phyloP scores from a whole-genome alignment of 2,888 invertebrate species.

The Cantharis flavilabris region DNA sequence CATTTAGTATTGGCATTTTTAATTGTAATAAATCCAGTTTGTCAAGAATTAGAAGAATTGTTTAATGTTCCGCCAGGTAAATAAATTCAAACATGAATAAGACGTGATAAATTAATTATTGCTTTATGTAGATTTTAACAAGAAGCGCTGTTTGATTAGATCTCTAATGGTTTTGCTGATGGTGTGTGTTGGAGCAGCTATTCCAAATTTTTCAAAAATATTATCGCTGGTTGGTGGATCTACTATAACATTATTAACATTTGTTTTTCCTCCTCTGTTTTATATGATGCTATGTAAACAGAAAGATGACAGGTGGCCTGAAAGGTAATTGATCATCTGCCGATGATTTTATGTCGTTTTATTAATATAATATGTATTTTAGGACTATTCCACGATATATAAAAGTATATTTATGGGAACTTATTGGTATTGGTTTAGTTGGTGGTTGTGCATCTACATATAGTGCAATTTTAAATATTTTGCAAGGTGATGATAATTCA shows the following conservation, averaged over 20 bases:
- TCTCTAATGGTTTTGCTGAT: constrained; percentile 63
- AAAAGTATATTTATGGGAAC: constrained; percentile 65
- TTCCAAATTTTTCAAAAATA: constrained; percentile 72
- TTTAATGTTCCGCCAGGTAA: constrained; percentile 61
- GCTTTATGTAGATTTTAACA: constrained; percentile 59
- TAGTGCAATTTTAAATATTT: constrained; percentile 63
- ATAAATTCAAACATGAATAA: constrained; percentile 36
- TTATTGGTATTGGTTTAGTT: constrained; percentile 62
- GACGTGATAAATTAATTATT: constrained; percentile 6
- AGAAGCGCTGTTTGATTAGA: constrained; percentile 63
- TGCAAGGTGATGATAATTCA: constrained; percentile 40
- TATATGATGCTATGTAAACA: constrained; percentile 65
- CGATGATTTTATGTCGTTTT: too few relatives aligned
- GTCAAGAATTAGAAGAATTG: constrained; percentile 71
- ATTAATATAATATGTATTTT: constrained; percentile 21
- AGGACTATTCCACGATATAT: constrained; percentile 63
- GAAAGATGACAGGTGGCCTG: constrained; percentile 53
- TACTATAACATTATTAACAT: constrained; percentile 69
- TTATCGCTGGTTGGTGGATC: constrained; percentile 73
- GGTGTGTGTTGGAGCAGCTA: constrained; percentile 68
- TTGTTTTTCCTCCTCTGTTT: constrained; percentile 69
- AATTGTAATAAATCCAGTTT: constrained; percentile 73
- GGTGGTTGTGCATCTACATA: constrained; percentile 67
- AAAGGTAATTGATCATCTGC: too few relatives aligned
- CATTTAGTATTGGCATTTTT: constrained; percentile 71